Base-by-base conservation (phyloP, 2,888 invertebrate genomes). In the Cataglyphis cursor region DNA sequence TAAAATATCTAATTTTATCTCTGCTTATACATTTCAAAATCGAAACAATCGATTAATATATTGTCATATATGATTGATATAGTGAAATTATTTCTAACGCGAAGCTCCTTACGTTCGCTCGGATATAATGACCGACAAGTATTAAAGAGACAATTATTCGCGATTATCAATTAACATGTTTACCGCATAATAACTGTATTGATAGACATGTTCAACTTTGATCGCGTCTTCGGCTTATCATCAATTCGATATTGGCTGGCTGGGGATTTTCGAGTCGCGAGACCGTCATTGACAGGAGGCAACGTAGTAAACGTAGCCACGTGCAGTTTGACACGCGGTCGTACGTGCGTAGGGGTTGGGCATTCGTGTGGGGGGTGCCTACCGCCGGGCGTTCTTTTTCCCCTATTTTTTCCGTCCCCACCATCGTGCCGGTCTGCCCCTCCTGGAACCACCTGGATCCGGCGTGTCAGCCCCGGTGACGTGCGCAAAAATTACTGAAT, bases 401-500 rank as follows among this genome's bases (percentile, higher is more conserved):
- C 94, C 93, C 94, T 93, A 92, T 94, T 94, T 95, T 94, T 94
- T 94, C 93, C 93, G 91, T 92, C 93, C 93, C 93, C 93, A 92
- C 91, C 87, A 91, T 90, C 73, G 82, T 86, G 83, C 85, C 89
- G 81, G 85, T 88, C 90, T 90, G 86, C 90, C 92, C 90, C 92
- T 92, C 92, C 91, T 89, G 89, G 91, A 89, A 90, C 89, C 86
- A 88, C 89, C 89, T 89, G 91, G 88, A 88, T 89, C 90, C 88
- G 89, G 90, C 89, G 90, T 90, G 90, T 90, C 90, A 90, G 91
- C 91, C 89, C 90, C 92, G 92, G 92, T 94, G 94, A 94, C 94
- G 93, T 93, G 94, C 93, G 94, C 94, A 94, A 95, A 95, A 94
- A 94, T 94, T 94, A 93, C 94, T 95, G 94, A 95, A 95, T 95